phyloP scores from a whole-genome alignment of 2,797 vertebrate genomes.

The Brachymystax lenok region DNA sequence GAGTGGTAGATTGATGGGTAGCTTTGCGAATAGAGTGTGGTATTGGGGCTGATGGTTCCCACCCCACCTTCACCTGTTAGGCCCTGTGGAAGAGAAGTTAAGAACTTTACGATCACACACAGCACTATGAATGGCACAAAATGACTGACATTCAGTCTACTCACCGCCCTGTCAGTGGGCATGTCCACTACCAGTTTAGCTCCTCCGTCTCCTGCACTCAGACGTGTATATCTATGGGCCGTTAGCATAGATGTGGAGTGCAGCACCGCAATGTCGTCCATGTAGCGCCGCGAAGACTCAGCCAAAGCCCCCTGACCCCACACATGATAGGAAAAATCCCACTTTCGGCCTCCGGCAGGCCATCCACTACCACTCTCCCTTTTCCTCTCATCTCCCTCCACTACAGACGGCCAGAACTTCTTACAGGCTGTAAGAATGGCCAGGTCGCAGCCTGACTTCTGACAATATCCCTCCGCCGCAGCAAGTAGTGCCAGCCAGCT shows the following conservation, averaged over 20 bases:
- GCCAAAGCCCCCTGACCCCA: slow-evolving; percentile 86
- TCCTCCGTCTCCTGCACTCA: slow-evolving; percentile 50
- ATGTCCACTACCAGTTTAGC: slow-evolving; percentile 60
- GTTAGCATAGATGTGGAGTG: slow-evolving; percentile 83
- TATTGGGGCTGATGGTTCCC: slow-evolving; percentile 64
- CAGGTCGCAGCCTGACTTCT: slow-evolving; percentile 87
- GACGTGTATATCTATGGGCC: slow-evolving; percentile 71
- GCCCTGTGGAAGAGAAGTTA: slow-evolving; percentile 47
- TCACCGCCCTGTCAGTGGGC: slow-evolving; percentile 70
- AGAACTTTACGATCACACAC: neutral
- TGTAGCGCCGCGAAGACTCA: slow-evolving; percentile 82
- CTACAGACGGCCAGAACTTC: slow-evolving; percentile 64
- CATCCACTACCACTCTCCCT: slow-evolving; percentile 60
- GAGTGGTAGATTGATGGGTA: slow-evolving; percentile 83
- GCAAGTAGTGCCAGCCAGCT: slow-evolving; percentile 86
- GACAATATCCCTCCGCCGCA: slow-evolving; percentile 83
- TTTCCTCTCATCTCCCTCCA: slow-evolving; percentile 60
- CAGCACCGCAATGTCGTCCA: slow-evolving; percentile 88
- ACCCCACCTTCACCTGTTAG: slow-evolving; percentile 59
- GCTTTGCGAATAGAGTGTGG: slow-evolving; percentile 79
- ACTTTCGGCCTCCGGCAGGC: slow-evolving; percentile 49
- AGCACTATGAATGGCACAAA: neutral
- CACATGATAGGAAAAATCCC: slow-evolving; percentile 79
- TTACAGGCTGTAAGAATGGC: slow-evolving; percentile 85
- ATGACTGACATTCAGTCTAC: slow-evolving; percentile 19